Percentiles rank a stretch among this genome's conserved stretches.
Conservation (phyloP, 2,797 vertebrate species). For the Falco biarmicus region DNA sequence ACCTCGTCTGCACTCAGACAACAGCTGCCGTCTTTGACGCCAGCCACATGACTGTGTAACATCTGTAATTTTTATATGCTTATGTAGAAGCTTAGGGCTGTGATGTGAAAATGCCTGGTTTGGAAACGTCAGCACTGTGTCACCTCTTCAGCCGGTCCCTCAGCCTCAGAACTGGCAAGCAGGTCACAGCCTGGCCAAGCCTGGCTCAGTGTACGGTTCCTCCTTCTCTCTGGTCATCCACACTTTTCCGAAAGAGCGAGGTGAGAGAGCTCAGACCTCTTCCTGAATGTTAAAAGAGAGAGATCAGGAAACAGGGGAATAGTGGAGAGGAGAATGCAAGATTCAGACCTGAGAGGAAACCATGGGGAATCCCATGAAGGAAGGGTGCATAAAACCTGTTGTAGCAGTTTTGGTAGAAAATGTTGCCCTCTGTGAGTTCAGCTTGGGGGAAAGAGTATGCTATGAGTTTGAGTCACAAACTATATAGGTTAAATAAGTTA, state of each 20-base stretch:
- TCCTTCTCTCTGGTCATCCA: neutral
- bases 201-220: neutral
- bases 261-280: neutral
- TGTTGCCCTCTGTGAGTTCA: neutral
- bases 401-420: neutral
- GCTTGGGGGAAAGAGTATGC: neutral
- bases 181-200: neutral
- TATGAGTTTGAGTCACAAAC: neutral
- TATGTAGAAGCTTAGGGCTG: neutral
- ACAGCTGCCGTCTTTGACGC: neutral
- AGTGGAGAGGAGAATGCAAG: neutral
- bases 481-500: neutral
- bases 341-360: neutral
- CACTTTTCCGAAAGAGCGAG: neutral
- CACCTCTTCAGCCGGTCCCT: neutral
- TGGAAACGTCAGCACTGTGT: fast-evolving
- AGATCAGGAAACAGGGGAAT: neutral
- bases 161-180: neutral
- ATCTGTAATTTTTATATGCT: neutral
- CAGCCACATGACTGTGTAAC: neutral
- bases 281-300: neutral
- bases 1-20: neutral
- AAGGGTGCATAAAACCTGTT: neutral
- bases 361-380: neutral
- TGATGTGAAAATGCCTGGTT: neutral